Percentiles rank a stretch among this genome's conserved stretches.
These are phyloP conservation scores for Ormia ochracea DNA, from an alignment of 2,888 invertebrate species.

Conservation along the genomic window DNA sequence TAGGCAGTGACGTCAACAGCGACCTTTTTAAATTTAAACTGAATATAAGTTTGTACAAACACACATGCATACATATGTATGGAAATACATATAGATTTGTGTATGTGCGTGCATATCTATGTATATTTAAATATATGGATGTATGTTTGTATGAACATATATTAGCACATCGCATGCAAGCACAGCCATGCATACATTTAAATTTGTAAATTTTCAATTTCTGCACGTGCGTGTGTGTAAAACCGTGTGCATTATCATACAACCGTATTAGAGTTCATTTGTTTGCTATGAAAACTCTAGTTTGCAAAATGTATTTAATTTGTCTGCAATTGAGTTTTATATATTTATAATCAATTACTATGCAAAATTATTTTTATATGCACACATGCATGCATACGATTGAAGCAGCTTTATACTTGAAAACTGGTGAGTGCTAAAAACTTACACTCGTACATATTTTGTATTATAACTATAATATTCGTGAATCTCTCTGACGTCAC, in stretches of 20 bases:
- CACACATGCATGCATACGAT: too few relatives aligned
- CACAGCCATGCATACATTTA: too few relatives aligned
- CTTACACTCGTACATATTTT: not conserved
- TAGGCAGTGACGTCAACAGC: conserved; percentile 42
- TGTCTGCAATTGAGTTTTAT: not conserved
- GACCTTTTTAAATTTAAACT: conserved; percentile 50
- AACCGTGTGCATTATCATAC: not conserved
- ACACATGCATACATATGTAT: too few relatives aligned
- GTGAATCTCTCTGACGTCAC: conserved; percentile 51
- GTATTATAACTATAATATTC: not conserved
- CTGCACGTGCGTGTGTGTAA: too few relatives aligned
- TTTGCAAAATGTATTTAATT: conserved; percentile 1
- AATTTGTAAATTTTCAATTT: not conserved
- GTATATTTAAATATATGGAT: too few relatives aligned
- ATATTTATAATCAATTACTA: conserved; percentile 4
- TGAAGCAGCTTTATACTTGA: conserved; percentile 13
- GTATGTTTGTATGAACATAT: not conserved
- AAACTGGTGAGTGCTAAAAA: conserved; percentile 15
- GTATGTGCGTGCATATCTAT: too few relatives aligned
- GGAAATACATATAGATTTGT: too few relatives aligned
- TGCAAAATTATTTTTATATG: conserved; percentile 2
- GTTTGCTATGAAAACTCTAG: not conserved
- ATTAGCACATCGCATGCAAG: too few relatives aligned
- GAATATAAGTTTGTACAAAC: too few relatives aligned
- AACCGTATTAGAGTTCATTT: not conserved